Conservation (phyloP, 2,113 vertebrate species). For the Stictonetta naevosa region DNA sequence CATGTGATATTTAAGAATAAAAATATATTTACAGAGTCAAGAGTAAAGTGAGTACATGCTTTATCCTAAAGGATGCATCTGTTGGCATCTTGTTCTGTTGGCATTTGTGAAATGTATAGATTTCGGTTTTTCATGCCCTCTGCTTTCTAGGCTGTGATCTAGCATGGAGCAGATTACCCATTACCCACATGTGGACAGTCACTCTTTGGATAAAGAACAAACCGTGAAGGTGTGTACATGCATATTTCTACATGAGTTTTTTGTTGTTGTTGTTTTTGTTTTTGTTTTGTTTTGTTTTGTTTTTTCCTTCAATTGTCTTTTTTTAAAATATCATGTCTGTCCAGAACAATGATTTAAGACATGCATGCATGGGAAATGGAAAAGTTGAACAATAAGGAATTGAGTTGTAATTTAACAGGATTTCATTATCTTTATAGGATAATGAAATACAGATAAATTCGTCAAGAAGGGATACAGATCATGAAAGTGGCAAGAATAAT, state of each 20-base stretch:
- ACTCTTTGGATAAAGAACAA: not conserved
- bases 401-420: not conserved
- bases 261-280: too few species aligned
- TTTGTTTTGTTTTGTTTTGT: not conserved
- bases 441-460: not conserved
- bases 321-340: not conserved
- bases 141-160: not conserved
- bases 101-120: not conserved
- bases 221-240: not conserved
- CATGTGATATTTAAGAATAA: not conserved
- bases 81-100: not conserved
- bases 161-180: not conserved
- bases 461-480: not conserved
- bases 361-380: not conserved
- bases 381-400: not conserved
- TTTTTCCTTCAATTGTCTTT: not conserved
- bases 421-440: not conserved
- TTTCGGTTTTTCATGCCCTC: not conserved
- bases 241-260: not conserved
- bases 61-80: not conserved
- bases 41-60: not conserved
- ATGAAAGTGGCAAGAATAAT: not conserved
- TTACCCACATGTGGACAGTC: not conserved
- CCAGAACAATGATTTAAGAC: not conserved
- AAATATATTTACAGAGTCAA: not conserved